A percentile compares a stretch with the other conserved stretches of the same genome.
These are phyloP conservation scores for Malurus alboscapulatus DNA, from an alignment of 2,113 vertebrate genomes.

Conservation along the genomic window DNA sequence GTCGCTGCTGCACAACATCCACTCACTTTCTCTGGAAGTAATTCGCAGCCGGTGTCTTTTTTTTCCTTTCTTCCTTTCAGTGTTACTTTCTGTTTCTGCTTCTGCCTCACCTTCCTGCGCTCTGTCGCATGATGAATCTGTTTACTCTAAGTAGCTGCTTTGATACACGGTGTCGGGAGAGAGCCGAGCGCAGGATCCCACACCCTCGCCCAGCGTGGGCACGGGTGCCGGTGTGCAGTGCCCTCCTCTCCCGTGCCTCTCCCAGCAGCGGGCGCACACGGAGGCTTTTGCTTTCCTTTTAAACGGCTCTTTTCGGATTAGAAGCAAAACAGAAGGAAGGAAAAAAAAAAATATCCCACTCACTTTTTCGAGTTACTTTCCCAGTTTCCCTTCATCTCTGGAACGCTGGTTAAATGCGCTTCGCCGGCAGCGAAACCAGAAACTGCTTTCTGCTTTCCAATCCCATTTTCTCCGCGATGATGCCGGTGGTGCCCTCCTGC, in stretches of 20 bases:
- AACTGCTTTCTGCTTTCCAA: background rate
- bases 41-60: background rate
- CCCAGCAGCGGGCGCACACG: background rate
- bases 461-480: background rate
- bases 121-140: background rate
- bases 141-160: background rate
- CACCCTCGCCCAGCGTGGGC: background rate
- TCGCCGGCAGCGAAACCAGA: background rate
- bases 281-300: background rate
- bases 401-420: background rate
- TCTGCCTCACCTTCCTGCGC: background rate
- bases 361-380: constrained; percentile 40
- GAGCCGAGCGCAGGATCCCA: background rate
- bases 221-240: background rate
- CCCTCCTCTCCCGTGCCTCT: background rate
- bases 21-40: constrained; percentile 47
- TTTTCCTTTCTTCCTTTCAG: background rate
- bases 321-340: background rate
- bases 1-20: constrained; percentile 27
- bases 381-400: background rate
- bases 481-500: background rate
- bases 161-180: background rate
- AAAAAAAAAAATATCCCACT: background rate
- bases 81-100: constrained; percentile 15
- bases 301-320: background rate